Conservation (phyloP, 2,113 vertebrate species). For the Chrysemys picta region DNA sequence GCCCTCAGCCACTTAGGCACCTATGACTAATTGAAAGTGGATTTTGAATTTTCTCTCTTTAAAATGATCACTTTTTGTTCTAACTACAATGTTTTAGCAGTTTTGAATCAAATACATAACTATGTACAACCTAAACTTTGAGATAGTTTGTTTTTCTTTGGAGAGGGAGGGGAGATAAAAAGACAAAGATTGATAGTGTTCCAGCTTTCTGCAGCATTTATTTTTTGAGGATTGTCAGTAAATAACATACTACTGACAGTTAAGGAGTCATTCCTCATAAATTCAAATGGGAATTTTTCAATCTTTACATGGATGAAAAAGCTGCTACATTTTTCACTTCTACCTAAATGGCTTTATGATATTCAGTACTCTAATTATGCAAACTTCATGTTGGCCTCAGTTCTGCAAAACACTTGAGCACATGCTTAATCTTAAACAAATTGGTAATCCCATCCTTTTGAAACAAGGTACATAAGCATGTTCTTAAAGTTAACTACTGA, state of each 20-base stretch:
- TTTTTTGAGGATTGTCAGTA: background rate
- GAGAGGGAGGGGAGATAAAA: background rate
- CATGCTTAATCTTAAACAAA: background rate
- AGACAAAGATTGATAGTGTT: background rate
- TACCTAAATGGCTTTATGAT: background rate
- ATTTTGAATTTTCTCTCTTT: too few relatives aligned
- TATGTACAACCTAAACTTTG: background rate
- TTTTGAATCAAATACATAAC: too few relatives aligned
- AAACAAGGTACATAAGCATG: background rate
- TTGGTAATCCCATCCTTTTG: background rate
- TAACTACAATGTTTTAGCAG: too few relatives aligned
- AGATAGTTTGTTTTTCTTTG: background rate
- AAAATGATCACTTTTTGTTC: too few relatives aligned
- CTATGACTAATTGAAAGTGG: too few relatives aligned
- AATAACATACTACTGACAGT: background rate
- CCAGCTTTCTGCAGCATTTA: background rate
- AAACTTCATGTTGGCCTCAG: background rate
- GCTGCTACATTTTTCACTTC: background rate
- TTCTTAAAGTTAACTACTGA: background rate
- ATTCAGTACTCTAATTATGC: background rate
- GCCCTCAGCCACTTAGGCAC: too few relatives aligned
- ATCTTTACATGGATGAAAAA: background rate
- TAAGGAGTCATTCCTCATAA: background rate
- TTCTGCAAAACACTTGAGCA: background rate
- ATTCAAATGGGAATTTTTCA: background rate